Percentiles rank a stretch among this genome's conserved stretches.
phyloP scores from a whole-genome alignment of 2,888 invertebrate genomes.

The Eupithecia subfuscata region DNA sequence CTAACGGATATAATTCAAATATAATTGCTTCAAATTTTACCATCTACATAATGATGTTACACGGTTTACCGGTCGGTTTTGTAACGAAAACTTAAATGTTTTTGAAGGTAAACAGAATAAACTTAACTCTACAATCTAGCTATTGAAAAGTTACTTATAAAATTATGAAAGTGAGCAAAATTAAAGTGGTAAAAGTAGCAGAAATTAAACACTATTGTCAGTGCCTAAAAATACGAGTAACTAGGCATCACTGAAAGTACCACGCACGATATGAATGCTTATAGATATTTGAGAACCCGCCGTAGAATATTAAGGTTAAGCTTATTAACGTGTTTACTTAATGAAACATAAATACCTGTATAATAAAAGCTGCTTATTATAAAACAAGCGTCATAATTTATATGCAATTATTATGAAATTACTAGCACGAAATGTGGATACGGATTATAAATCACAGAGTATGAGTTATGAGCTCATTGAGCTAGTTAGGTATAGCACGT shows the following conservation, averaged over 20 bases:
- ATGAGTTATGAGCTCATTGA: neutral
- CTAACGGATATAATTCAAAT: constrained; percentile 53
- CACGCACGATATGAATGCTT: too few species aligned
- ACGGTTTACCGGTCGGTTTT: neutral
- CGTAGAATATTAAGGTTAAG: neutral
- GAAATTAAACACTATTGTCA: neutral
- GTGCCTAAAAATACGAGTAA: too few species aligned
- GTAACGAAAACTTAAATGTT: neutral
- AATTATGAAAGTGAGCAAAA: neutral
- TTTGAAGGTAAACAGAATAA: neutral
- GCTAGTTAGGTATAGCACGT: neutral
- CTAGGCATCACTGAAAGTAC: too few species aligned
- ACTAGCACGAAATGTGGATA: constrained; percentile 23
- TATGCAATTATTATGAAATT: constrained; percentile 23
- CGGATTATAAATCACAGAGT: constrained; percentile 11
- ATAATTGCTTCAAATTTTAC: constrained; percentile 44
- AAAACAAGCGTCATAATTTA: constrained; percentile 21
- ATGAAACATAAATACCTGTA: neutral
- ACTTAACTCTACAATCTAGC: neutral
- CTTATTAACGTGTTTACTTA: neutral
- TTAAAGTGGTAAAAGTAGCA: neutral
- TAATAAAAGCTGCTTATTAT: constrained; percentile 15
- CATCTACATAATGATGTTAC: constrained; percentile 18
- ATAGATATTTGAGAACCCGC: too few species aligned
- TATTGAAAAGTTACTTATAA: too few species aligned